Evolutionary conservation across 2,888 invertebrate species (phyloP), one percentile per base, ranked within the genome.

Genomic region (Lamellibrachia satsuma): DNA sequence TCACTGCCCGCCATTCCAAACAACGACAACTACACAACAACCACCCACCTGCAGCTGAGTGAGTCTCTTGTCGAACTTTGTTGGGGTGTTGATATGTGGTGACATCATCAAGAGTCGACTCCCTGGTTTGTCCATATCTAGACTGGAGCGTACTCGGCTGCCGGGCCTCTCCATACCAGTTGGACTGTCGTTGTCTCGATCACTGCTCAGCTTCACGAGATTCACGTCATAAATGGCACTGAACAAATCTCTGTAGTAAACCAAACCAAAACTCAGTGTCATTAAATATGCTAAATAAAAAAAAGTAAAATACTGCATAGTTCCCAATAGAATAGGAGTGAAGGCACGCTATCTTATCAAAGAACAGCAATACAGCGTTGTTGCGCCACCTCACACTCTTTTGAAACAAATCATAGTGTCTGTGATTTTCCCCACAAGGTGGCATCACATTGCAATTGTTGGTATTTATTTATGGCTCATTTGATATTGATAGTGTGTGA

Each of bases 61-160:
- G 0, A 96, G 94, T 52, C 96, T 92, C 92, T 96, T 96, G 94
- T 96, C 96, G 91, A 96, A 95, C 93, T 95, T 93, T 95, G 52
- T 95, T 95, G 57, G 95, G 95, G 52, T 95, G 91, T 91, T 91
- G 91, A 91, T 91, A n/a, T 91, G 91, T 11, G 52, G 52, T 0
- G 91, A 52, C 91, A 91, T 91, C 91, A 52, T 52, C 91, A 91
- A 22, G 6, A 91, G 52, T 52, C 94, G 75, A 93, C 93, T 39
- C 94, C 93, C 90, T 94, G 94, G 91, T 93, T 93, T 8, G 94
- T 93, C 93, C 60, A 94, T 94, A 11, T 93, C 92, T 27, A 94
- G 94, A 57, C 93, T 92, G 55, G 94, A 94, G 9, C 94, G 93
- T 4, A 90, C 93, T 75, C 94, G 94, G 9, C 94, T 94, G 3